Conservation (phyloP, 1,140 invertebrate species). For the Diabrotica undecimpunctata region DNA sequence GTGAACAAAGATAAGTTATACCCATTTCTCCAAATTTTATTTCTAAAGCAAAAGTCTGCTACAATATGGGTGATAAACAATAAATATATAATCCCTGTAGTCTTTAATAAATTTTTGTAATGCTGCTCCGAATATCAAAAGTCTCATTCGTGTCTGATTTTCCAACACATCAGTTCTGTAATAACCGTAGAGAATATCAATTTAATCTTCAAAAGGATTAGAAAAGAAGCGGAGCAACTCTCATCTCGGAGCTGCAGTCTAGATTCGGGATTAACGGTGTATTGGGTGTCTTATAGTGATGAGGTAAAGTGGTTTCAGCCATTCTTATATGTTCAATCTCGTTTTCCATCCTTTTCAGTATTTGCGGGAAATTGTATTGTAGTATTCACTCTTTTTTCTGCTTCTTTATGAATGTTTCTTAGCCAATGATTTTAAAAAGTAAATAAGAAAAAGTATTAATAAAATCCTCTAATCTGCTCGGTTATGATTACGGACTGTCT, state of each 20-base stretch:
- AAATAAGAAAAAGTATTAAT: too few relatives aligned
- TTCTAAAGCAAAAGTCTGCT: too few relatives aligned
- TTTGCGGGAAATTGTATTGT: neutral
- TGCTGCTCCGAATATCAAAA: neutral
- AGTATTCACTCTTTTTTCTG: neutral
- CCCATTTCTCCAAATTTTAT: too few relatives aligned
- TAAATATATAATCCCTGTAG: too few relatives aligned
- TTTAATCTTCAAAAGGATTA: constrained; percentile 26
- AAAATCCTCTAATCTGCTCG: too few relatives aligned
- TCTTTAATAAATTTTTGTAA: neutral
- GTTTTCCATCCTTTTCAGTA: neutral
- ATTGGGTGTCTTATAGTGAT: constrained; percentile 13
- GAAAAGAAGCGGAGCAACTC: constrained; percentile 9
- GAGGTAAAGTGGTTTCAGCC: constrained; percentile 25
- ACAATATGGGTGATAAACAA: too few relatives aligned
- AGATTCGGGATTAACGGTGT: constrained; percentile 14
- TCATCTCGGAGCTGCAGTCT: constrained; percentile 11
- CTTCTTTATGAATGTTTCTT: too few relatives aligned
- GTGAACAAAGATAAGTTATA: too few relatives aligned
- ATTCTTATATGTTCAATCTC: constrained; percentile 9
- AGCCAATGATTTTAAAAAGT: too few relatives aligned
- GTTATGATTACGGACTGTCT: too few relatives aligned
- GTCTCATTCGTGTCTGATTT: neutral
- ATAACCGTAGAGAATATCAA: constrained; percentile 26
- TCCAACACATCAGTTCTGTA: constrained; percentile 7